Conservation (phyloP, 2,888 invertebrate genomes). For the Ichneumoninae sp. region DNA sequence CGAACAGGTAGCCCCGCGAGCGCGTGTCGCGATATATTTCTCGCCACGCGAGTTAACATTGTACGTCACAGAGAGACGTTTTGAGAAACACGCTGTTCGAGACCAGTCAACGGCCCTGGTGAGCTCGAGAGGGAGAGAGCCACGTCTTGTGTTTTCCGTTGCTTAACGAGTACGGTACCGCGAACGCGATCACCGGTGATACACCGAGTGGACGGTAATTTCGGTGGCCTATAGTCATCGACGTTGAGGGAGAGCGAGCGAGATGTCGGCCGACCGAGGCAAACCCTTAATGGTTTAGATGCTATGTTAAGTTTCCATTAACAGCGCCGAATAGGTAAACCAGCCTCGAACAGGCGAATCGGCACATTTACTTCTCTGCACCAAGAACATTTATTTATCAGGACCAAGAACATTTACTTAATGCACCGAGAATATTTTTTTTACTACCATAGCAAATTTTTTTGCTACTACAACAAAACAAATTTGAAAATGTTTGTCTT, state of each 20-base stretch:
- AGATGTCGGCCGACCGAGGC: too few relatives aligned
- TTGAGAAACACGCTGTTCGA: conserved; percentile 38
- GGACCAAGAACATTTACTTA: too few relatives aligned
- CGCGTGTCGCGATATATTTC: conserved; percentile 69
- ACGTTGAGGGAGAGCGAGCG: not conserved
- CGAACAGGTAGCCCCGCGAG: conserved; percentile 46
- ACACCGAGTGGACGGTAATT: conserved; percentile 3
- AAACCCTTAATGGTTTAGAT: not conserved
- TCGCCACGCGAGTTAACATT: conserved; percentile 62
- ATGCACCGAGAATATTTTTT: too few relatives aligned
- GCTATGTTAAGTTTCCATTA: not conserved
- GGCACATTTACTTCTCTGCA: too few relatives aligned
- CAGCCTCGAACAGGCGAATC: too few relatives aligned
- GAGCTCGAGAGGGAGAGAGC: conserved; percentile 8
- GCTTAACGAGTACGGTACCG: conserved; percentile 6
- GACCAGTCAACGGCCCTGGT: conserved; percentile 14
- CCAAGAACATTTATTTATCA: too few relatives aligned
- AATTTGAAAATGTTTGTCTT: too few relatives aligned
- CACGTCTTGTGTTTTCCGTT: not conserved
- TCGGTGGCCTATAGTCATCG: conserved; percentile 12
- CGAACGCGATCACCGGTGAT: conserved; percentile 25
- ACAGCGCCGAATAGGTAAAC: too few relatives aligned
- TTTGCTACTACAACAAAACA: too few relatives aligned
- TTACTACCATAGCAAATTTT: too few relatives aligned
- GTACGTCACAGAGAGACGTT: conserved; percentile 44